These are phyloP conservation scores for Callipepla californica DNA, from an alignment of 2,113 vertebrate genomes.

Conservation along the genomic window DNA sequence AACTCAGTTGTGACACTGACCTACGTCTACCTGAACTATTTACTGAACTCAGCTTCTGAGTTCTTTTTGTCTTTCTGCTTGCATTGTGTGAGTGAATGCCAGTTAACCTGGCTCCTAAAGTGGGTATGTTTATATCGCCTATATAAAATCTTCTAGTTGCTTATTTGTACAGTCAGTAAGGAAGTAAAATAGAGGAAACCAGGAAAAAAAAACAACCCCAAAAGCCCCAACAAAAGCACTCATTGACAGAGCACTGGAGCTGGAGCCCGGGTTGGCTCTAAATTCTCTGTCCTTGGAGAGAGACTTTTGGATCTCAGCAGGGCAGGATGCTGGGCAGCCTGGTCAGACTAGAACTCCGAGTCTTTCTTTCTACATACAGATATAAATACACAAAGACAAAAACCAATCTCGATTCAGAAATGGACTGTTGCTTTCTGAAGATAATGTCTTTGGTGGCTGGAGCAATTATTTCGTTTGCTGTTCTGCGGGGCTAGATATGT, in stretches of 20 bases:
- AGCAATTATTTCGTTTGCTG: neutral
- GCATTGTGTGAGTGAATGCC: neutral
- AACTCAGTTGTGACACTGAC: neutral
- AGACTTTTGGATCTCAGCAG: neutral
- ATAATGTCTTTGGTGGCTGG: neutral
- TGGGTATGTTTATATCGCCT: neutral
- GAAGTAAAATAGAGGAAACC: neutral
- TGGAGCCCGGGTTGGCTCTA: neutral
- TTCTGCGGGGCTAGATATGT: neutral
- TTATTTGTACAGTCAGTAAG: neutral
- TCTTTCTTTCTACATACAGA: neutral
- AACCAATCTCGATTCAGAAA: neutral
- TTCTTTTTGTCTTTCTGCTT: neutral
- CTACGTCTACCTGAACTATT: neutral
- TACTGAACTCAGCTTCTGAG: too few species aligned
- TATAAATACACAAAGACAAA: neutral
- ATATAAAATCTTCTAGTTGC: neutral
- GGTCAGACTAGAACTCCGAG: accelerated
- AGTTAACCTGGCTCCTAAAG: neutral
- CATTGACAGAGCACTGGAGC: neutral
- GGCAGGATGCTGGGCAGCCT: neutral
- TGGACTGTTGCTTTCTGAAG: neutral
- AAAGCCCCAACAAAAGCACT: neutral
- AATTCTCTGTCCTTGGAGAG: neutral
- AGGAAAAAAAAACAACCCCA: neutral